Conservation (phyloP, 2,888 invertebrate genomes). For the Brachypalpus laphriformis region DNA sequence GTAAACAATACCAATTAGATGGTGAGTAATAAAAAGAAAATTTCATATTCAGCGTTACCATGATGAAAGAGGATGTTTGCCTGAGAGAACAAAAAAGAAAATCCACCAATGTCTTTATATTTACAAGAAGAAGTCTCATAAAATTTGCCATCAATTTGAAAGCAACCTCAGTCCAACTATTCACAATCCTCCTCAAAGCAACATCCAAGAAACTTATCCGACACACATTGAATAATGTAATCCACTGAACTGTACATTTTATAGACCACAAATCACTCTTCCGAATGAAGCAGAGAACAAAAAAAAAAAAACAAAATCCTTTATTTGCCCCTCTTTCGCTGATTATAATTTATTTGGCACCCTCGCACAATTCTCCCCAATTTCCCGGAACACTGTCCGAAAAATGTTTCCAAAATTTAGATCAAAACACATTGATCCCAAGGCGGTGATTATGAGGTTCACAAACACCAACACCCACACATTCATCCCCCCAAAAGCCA, state of each 20-base stretch:
- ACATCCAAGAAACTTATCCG: slow-evolving; percentile 15
- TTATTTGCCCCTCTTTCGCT: slow-evolving; percentile 31
- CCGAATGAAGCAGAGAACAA: background rate
- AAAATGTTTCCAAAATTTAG: slow-evolving; percentile 48
- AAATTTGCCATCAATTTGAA: background rate
- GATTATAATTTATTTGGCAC: slow-evolving; percentile 60
- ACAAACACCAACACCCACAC: slow-evolving; percentile 17
- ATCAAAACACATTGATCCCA: slow-evolving; percentile 68
- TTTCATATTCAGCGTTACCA: background rate
- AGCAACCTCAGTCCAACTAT: background rate
- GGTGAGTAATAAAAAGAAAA: background rate
- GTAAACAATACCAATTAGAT: slow-evolving; percentile 36
- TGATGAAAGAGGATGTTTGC: background rate
- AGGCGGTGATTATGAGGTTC: slow-evolving; percentile 65
- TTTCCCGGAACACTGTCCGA: slow-evolving; percentile 29
- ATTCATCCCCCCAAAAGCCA: background rate
- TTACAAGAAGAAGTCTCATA: background rate
- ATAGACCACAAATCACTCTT: slow-evolving; percentile 54
- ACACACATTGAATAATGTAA: slow-evolving; percentile 59
- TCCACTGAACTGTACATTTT: slow-evolving; percentile 63
- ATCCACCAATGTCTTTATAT: background rate
- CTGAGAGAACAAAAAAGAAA: background rate
- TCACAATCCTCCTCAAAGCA: background rate
- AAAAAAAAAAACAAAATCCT: background rate
- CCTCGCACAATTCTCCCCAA: slow-evolving; percentile 13